These are phyloP conservation scores for Pristis pectinata DNA, from an alignment of 2,797 vertebrate species.

Conservation along the genomic window DNA sequence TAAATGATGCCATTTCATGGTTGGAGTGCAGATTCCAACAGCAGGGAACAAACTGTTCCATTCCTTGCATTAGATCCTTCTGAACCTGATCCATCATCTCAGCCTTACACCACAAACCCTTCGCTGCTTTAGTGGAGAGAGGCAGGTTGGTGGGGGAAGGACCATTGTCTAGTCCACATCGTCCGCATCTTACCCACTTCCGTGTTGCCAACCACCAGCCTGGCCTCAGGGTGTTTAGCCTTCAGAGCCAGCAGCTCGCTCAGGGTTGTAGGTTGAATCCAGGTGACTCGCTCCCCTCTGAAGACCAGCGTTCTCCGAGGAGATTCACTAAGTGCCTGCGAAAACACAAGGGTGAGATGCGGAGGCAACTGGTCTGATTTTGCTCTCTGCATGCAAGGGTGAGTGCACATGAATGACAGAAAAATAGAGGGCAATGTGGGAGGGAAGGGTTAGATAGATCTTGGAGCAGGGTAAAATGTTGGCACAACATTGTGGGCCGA, in stretches of 20 bases:
- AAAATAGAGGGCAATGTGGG: too few relatives aligned
- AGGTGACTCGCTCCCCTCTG: conserved; percentile 64
- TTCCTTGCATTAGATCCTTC: not conserved
- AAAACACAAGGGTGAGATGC: not conserved
- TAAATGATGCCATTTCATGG: not conserved
- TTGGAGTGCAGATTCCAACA: not conserved
- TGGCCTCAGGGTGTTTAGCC: conserved; percentile 66
- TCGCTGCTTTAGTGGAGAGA: not conserved
- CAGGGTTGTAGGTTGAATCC: conserved; percentile 76
- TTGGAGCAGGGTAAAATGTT: too few relatives aligned
- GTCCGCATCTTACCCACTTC: conserved; percentile 77
- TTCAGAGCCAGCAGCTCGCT: conserved; percentile 71
- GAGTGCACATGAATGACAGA: too few relatives aligned
- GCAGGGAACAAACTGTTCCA: not conserved
- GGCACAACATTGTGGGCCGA: too few relatives aligned
- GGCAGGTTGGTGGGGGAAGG: not conserved
- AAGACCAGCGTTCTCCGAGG: conserved; percentile 61
- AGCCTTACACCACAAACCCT: not conserved
- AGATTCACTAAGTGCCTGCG: conserved; percentile 20
- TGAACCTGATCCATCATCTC: not conserved
- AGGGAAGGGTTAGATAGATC: too few relatives aligned
- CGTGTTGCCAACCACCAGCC: conserved; percentile 87
- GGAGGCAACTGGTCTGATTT: not conserved
- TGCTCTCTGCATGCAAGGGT: not conserved
- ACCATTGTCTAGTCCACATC: not conserved